Percentiles rank a stretch among this genome's conserved stretches.
Evolutionary conservation across 1,140 invertebrate species (phyloP).

Genomic region (Saccostrea cuccullata): DNA sequence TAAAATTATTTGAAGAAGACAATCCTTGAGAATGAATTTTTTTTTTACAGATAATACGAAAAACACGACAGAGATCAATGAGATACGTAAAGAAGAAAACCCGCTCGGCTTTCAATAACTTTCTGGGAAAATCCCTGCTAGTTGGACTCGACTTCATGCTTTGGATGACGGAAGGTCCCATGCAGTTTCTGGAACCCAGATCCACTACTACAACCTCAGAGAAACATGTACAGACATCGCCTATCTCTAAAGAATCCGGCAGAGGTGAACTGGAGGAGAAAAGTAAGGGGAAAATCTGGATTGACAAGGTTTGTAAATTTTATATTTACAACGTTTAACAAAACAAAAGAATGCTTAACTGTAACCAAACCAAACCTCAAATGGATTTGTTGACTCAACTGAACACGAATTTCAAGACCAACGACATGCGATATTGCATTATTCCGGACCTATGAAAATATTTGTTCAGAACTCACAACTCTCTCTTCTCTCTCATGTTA

Average conservation of each 20-base stretch:
- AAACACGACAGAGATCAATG: not conserved
- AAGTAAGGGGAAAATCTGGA: constrained; percentile 25
- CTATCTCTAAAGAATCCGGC: not conserved
- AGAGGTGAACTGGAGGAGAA: constrained; percentile 14
- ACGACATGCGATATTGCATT: too few species aligned
- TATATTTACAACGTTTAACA: not conserved
- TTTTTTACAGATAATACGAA: constrained; percentile 27
- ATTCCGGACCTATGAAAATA: too few species aligned
- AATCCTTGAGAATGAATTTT: not conserved
- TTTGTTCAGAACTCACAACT: too few species aligned
- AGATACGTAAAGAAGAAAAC: constrained; percentile 18
- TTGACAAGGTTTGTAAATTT: constrained; percentile 16
- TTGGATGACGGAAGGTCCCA: not conserved
- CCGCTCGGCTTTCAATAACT: constrained; percentile 7
- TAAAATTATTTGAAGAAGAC: too few species aligned
- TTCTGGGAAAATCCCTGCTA: constrained; percentile 11
- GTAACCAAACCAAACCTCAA: too few species aligned
- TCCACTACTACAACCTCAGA: constrained; percentile 2
- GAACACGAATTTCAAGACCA: too few species aligned
- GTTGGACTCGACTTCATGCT: constrained; percentile 35
- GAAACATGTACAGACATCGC: constrained; percentile 43
- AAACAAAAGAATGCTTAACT: too few species aligned
- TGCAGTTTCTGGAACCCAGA: constrained; percentile 7
- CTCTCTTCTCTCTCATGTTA: too few species aligned
- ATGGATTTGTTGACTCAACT: too few species aligned